A percentile compares a stretch with the other conserved stretches of the same genome.
Conservation (phyloP, 2,888 invertebrate genomes). For the Hypomecis atomaria region DNA sequence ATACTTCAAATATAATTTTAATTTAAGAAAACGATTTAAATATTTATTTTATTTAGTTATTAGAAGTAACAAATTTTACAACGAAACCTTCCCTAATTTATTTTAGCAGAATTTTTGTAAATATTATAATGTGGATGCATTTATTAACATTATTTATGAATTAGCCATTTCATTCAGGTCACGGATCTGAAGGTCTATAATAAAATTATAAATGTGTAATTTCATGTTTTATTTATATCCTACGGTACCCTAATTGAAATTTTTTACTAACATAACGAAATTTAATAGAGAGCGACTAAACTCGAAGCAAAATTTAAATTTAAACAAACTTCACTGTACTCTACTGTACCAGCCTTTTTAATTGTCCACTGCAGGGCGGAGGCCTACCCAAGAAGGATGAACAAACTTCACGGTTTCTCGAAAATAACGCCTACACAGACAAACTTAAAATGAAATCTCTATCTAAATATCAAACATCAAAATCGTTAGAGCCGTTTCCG, state of each 20-base stretch:
- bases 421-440: too few species aligned
- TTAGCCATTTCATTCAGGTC: conserved; percentile 61
- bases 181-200: conserved; percentile 20
- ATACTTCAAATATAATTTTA: not conserved
- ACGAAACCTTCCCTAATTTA: conserved; percentile 56
- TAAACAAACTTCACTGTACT: too few species aligned
- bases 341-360: too few species aligned
- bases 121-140: conserved; percentile 61
- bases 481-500: too few species aligned
- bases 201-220: conserved; percentile 7
- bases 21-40: conserved; percentile 10
- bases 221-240: conserved; percentile 1
- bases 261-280: not conserved
- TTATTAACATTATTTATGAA: conserved; percentile 68
- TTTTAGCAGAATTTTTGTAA: conserved; percentile 58
- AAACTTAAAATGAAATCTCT: too few species aligned
- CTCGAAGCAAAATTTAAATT: too few species aligned
- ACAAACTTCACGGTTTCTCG: too few species aligned
- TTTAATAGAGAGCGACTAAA: too few species aligned
- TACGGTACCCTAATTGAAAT: not conserved
- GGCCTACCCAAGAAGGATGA: too few species aligned
- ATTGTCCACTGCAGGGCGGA: too few species aligned
- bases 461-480: too few species aligned
- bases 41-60: conserved; percentile 17
- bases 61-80: conserved; percentile 21